Conservation (phyloP, 2,797 vertebrate species). For the Nannoperca australis region DNA sequence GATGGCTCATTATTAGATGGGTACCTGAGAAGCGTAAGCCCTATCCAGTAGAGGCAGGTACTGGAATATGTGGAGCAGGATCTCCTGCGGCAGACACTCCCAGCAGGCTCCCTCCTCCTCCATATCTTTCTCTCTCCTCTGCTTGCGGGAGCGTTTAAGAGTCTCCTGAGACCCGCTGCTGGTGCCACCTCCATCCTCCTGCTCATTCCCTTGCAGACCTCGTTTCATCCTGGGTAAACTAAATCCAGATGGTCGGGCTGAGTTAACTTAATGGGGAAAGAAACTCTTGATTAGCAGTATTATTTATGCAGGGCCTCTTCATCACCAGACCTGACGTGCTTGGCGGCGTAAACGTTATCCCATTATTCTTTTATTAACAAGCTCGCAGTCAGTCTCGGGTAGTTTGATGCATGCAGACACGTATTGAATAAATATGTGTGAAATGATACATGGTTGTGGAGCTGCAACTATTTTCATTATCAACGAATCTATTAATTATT, state of each 20-base stretch:
- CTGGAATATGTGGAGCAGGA: conserved; percentile 94
- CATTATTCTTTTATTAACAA: conserved; percentile 8
- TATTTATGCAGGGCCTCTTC: conserved; percentile 7
- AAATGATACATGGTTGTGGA: background rate
- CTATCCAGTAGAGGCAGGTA: conserved; percentile 94
- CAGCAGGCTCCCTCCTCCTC: conserved; percentile 46
- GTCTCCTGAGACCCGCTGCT: conserved; percentile 62
- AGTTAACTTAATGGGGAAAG: background rate
- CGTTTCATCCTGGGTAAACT: conserved; percentile 76
- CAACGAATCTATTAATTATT: background rate
- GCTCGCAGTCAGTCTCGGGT: background rate
- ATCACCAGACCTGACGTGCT: conserved; percentile 12
- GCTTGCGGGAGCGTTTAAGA: conserved; percentile 68
- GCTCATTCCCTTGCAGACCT: conserved; percentile 62
- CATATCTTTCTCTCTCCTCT: conserved; percentile 57
- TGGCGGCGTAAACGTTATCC: background rate
- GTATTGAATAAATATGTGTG: background rate
- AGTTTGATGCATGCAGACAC: background rate
- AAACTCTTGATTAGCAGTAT: conserved; percentile 2
- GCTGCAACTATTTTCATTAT: background rate
- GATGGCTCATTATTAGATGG: background rate
- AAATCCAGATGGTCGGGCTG: conserved; percentile 27
- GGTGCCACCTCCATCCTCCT: conserved; percentile 74
- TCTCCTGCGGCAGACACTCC: conserved; percentile 89
- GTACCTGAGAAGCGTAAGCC: conserved; percentile 89